Base-by-base conservation (phyloP, 2,888 invertebrate genomes). In the Allolobophora icterica region DNA sequence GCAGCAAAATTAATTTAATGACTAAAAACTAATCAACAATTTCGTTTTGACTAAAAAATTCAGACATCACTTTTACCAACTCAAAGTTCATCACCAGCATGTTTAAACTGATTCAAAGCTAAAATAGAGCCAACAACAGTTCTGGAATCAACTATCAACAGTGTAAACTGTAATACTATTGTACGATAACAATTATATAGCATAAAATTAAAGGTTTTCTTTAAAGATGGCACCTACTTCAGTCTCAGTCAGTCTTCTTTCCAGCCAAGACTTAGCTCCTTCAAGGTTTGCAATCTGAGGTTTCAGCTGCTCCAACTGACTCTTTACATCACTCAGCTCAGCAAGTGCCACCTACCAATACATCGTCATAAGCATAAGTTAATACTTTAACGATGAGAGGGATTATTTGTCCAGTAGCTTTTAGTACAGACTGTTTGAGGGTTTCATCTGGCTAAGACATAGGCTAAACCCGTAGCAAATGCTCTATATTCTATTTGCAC, bases 221-320 rank as follows among this genome's bases (percentile, higher is more conserved):
- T 0, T n/a, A 11, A 71, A 71, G 71, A 71, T n/a, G 87, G 35
- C 6, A 35, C 34, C 34, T 35, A 92, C 92, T 91, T 95, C 95
- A 17, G 94, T 93, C 91, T 95, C 95, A 45, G 93, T 92, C 11
- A 95, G 93, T 33, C 94, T 91, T 71, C 95, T 93, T 92, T 95
- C 94, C 90, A 95, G 92, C 95, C 95, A 95, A 4, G 94, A 94
- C 83, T 92, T 92, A 42, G 92, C 90, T 34, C 91, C 91, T 84
- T 93, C 93, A n/a, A 91, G 34, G 35, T 91, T 89, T 84, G 94
- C 94, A 24, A 94, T 90, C 52, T 94, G 91, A 11, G 92, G 92
- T 90, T 93, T 93, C 52, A 94, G 89, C 91, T 94, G 94, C 71
- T 94, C 94, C 87, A 94, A 35, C 40, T 94, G 92, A 11, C 33